A percentile compares a stretch with the other conserved stretches of the same genome.
Evolutionary conservation across 92 coral and sea anemone genomes (phyloP).

Genomic region (Galaxea fascicularis): DNA sequence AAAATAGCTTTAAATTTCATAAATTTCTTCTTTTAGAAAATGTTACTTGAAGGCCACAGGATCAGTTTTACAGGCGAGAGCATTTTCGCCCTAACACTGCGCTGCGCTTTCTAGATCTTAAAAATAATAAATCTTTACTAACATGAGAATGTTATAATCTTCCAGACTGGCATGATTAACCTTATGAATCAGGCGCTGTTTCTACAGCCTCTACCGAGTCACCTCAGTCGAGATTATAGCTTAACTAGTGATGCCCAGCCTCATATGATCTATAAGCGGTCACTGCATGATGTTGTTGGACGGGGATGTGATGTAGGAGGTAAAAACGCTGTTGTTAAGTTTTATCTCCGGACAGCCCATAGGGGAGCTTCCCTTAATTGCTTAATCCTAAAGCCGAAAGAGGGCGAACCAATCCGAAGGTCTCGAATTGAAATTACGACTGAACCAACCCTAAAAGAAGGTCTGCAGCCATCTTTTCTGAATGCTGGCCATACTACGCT

Average conservation of each 20-base stretch:
- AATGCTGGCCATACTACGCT: no score
- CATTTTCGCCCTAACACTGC: background rate
- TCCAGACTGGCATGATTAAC: conserved; percentile 80
- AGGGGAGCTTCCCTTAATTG: no score
- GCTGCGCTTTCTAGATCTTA: no score
- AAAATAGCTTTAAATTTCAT: no score
- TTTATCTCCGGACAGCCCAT: background rate
- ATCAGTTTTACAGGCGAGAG: background rate
- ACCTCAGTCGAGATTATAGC: conserved; percentile 72
- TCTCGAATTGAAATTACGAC: no score
- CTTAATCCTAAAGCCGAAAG: no score
- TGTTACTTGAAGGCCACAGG: background rate
- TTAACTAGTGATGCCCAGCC: conserved; percentile 62
- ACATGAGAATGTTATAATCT: background rate
- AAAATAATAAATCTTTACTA: no score
- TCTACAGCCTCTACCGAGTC: conserved; percentile 78
- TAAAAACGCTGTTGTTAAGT: background rate
- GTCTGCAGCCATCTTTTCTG: no score
- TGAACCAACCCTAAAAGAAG: no score
- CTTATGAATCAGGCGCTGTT: conserved; percentile 66
- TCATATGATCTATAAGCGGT: conserved; percentile 67
- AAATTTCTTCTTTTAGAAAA: no score
- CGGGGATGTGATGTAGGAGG: conserved; percentile 73
- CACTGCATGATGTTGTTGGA: conserved; percentile 46
- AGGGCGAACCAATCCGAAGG: no score